These are phyloP conservation scores for Tragopan temminckii DNA, from an alignment of 2,797 vertebrate species.

Conservation along the genomic window DNA sequence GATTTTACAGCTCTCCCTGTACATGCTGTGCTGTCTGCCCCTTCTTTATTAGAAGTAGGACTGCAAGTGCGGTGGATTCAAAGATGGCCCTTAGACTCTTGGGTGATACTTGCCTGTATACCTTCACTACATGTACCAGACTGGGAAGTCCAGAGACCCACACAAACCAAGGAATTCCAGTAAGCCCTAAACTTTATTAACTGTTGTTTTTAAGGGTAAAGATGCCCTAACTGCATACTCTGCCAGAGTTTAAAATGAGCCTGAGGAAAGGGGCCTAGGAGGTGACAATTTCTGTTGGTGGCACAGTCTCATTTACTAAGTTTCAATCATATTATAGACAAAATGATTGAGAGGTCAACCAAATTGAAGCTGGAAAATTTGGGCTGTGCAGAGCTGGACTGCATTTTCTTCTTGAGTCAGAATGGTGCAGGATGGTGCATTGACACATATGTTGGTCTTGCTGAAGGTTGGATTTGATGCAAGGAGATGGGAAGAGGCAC, in stretches of 20 bases:
- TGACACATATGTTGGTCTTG: fast-evolving
- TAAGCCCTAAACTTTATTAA: not conserved
- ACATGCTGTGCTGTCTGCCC: not conserved
- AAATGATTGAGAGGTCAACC: not conserved
- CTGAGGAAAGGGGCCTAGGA: not conserved
- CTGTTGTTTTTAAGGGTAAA: not conserved
- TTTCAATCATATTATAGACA: not conserved
- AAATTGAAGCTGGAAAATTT: not conserved
- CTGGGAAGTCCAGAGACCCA: not conserved
- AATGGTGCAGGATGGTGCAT: not conserved
- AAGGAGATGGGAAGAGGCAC: not conserved
- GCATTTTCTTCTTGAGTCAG: not conserved
- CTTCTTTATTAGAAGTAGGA: not conserved
- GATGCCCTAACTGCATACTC: not conserved
- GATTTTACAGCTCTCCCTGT: not conserved
- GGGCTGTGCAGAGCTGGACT: not conserved
- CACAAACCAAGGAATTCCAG: not conserved
- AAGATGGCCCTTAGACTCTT: not conserved
- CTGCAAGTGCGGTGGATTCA: not conserved
- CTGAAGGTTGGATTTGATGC: not conserved
- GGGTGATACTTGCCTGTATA: not conserved
- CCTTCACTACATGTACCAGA: not conserved
- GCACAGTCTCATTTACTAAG: not conserved
- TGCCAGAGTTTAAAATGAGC: not conserved
- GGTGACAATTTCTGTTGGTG: not conserved